These are phyloP conservation scores for Malurus alboscapulatus DNA, from an alignment of 2,113 vertebrate species.

Conservation along the genomic window DNA sequence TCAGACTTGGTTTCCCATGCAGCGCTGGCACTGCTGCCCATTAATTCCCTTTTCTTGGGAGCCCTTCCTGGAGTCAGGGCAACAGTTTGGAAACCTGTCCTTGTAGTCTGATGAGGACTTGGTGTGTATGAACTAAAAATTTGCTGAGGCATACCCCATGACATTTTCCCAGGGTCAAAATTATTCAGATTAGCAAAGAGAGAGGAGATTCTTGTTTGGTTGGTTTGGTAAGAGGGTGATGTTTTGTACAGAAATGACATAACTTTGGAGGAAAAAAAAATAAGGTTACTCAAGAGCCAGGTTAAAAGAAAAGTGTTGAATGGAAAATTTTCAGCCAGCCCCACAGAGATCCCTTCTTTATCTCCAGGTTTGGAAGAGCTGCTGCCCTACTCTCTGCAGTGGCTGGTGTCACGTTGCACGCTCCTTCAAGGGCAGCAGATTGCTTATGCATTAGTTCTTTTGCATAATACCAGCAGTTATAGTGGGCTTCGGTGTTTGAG, in stretches of 20 bases:
- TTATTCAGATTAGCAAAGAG: neutral
- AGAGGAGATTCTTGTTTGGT: conserved; percentile 43
- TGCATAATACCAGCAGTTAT: neutral
- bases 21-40: neutral
- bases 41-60: neutral
- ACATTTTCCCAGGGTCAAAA: conserved; percentile 41
- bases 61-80: neutral
- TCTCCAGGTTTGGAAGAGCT: neutral
- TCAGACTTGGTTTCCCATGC: neutral
- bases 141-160: neutral
- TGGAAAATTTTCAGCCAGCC: neutral
- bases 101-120: neutral
- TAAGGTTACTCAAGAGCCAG: neutral
- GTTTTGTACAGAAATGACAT: conserved; percentile 17
- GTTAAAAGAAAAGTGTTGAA: neutral
- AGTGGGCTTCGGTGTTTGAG: neutral
- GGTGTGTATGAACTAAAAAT: neutral
- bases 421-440: neutral
- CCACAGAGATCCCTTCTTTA: neutral
- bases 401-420: neutral
- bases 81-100: neutral
- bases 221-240: conserved; percentile 5
- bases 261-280: neutral
- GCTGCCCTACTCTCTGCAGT: neutral
- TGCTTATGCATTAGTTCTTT: conserved; percentile 7